Conservation (phyloP, 35 echinoderm and acorn worm genomes). For the Stichopus chloronotus region DNA sequence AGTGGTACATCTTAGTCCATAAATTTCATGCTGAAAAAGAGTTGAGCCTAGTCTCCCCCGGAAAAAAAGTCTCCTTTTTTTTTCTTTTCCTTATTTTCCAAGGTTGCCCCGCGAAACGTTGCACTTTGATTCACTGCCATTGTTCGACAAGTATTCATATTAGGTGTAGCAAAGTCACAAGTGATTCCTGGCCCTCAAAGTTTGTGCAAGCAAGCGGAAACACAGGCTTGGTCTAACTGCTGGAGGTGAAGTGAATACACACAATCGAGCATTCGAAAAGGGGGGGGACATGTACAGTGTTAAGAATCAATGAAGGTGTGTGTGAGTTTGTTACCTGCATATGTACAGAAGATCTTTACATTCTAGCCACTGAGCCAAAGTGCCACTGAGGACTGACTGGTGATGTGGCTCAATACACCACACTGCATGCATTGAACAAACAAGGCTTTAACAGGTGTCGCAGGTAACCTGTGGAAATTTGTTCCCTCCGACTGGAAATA, state of each 20-base stretch:
- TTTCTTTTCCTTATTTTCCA: neutral
- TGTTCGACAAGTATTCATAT: constrained; percentile 41
- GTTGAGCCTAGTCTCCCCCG: constrained; percentile 18
- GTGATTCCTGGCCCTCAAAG: constrained; percentile 18
- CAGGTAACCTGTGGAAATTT: no score
- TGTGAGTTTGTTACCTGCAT: neutral
- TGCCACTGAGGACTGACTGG: neutral
- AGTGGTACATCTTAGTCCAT: neutral
- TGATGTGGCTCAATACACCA: neutral
- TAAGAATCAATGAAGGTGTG: neutral
- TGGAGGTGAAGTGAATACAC: neutral
- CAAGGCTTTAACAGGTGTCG: neutral
- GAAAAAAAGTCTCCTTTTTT: neutral
- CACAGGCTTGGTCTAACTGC: constrained; percentile 9
- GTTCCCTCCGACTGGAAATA: no score
- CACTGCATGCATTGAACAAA: neutral
- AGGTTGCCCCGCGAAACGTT: constrained; percentile 35
- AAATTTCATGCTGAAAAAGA: constrained; percentile 19
- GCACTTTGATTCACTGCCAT: constrained; percentile 36
- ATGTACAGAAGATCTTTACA: neutral
- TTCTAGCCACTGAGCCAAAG: neutral
- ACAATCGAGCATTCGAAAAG: neutral
- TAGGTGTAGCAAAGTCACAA: constrained; percentile 30
- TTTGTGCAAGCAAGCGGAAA: constrained; percentile 48
- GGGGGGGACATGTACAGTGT: neutral